Conservation (phyloP, 2,888 invertebrate genomes). For the Drosophila suboccidentalis region DNA sequence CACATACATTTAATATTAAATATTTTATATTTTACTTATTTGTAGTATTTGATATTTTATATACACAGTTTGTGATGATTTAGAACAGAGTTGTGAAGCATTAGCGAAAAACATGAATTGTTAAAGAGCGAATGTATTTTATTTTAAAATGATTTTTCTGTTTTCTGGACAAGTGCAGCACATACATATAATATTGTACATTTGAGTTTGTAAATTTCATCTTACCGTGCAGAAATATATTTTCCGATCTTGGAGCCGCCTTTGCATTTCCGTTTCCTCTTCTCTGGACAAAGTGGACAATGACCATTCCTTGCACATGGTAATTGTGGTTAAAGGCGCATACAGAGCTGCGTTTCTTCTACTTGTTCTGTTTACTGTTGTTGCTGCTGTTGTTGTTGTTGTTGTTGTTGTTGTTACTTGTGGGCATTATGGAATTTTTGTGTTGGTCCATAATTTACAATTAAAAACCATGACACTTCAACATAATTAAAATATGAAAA, state of each 20-base stretch:
- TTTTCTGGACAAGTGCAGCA: not conserved
- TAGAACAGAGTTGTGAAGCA: slow-evolving; percentile 4
- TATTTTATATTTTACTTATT: too few relatives aligned
- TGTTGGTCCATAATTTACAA: slow-evolving; percentile 78
- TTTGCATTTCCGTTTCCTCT: not conserved
- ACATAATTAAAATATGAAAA: slow-evolving; percentile 83
- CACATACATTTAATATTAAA: not conserved
- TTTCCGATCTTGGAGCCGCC: slow-evolving; percentile 7
- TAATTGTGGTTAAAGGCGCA: slow-evolving; percentile 27
- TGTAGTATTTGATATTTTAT: too few relatives aligned
- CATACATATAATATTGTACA: not conserved
- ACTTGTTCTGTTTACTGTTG: slow-evolving; percentile 7
- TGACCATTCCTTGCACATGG: slow-evolving; percentile 21
- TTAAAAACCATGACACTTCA: slow-evolving; percentile 82
- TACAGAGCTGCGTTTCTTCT: slow-evolving; percentile 16
- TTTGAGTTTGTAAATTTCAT: not conserved
- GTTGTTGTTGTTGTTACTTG: slow-evolving; percentile 31
- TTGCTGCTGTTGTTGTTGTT: slow-evolving; percentile 27
- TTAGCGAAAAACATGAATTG: not conserved
- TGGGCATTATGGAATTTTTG: slow-evolving; percentile 59
- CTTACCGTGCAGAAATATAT: not conserved
- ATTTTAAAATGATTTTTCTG: not conserved
- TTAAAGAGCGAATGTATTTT: not conserved
- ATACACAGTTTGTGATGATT: slow-evolving; percentile 11
- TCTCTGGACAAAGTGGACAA: slow-evolving; percentile 2